Conservation (phyloP, 2,888 invertebrate genomes). For the Epistrophella euchroma region DNA sequence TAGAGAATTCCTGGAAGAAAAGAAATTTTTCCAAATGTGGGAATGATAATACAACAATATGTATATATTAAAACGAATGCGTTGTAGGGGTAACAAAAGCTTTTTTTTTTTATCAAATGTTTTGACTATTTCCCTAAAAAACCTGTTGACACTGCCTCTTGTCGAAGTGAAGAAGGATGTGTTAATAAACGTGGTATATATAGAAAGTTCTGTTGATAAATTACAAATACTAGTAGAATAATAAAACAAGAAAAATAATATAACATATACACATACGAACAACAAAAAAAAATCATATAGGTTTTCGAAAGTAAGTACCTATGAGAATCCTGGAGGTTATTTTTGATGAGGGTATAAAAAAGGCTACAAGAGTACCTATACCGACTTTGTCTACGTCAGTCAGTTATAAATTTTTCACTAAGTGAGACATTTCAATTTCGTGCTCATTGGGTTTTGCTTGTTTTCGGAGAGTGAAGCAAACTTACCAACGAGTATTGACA, state of each 20-base stretch:
- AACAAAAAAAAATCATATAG: constrained; percentile 22
- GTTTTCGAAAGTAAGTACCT: constrained; percentile 31
- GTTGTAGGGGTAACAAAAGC: constrained; percentile 21
- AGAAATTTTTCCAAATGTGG: constrained; percentile 1
- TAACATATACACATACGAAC: not conserved
- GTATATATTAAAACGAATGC: not conserved
- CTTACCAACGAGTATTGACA: constrained; percentile 29
- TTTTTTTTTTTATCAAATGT: constrained; percentile 67
- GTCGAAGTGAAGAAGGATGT: constrained; percentile 57
- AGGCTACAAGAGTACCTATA: not conserved
- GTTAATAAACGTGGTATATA: constrained; percentile 63
- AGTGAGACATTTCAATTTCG: constrained; percentile 61
- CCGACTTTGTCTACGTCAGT: not conserved
- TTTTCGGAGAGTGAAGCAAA: constrained; percentile 25
- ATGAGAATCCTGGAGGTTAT: constrained; percentile 7
- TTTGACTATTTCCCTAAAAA: constrained; percentile 69
- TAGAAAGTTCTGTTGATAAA: constrained; percentile 40
- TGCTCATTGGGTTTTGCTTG: constrained; percentile 37
- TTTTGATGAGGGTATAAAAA: constrained; percentile 6
- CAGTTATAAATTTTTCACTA: constrained; percentile 50
- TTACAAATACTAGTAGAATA: constrained; percentile 31
- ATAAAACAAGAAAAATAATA: constrained; percentile 7
- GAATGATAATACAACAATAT: not conserved
- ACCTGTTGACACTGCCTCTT: constrained; percentile 69
- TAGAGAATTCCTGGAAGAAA: constrained; percentile 47